phyloP scores from a whole-genome alignment of 1,140 invertebrate genomes.

The Amphibalanus amphitrite region DNA sequence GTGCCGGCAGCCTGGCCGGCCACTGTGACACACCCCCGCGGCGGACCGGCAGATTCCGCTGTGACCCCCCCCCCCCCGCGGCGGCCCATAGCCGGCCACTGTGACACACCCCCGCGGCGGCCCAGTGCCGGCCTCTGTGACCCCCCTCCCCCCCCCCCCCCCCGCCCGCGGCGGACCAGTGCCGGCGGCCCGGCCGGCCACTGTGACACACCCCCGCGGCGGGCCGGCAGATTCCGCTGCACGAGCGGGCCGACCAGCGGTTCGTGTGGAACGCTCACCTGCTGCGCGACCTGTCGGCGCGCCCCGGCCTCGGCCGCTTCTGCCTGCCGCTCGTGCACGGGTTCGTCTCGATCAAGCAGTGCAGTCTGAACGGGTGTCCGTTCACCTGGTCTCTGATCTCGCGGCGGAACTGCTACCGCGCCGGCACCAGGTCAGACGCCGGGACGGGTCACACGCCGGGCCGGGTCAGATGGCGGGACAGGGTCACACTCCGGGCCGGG shows the following conservation, averaged over 20 bases:
- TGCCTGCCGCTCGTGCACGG: slow-evolving; percentile 74
- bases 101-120: no score
- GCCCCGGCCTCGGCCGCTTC: slow-evolving; percentile 53
- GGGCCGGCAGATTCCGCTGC: slow-evolving; percentile 26
- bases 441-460: slow-evolving; percentile 90
- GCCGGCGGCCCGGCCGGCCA: no score
- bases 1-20: no score
- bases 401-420: slow-evolving; percentile 55
- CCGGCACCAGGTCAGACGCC: slow-evolving; percentile 61
- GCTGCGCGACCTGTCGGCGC: slow-evolving; percentile 43
- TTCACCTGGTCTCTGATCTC: slow-evolving; percentile 80
- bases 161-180: no score
- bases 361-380: slow-evolving; percentile 56
- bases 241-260: slow-evolving; percentile 58
- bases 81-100: no score
- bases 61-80: no score
- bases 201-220: no score
- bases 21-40: no score
- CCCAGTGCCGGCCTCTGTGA: no score
- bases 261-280: slow-evolving; percentile 89
- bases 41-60: no score
- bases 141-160: no score
- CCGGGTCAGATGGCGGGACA: slow-evolving; percentile 54
- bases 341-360: slow-evolving; percentile 64
- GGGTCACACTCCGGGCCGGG: no score